These are phyloP conservation scores for Eufriesea mexicana DNA, from an alignment of 1,140 invertebrate species.

Conservation along the genomic window DNA sequence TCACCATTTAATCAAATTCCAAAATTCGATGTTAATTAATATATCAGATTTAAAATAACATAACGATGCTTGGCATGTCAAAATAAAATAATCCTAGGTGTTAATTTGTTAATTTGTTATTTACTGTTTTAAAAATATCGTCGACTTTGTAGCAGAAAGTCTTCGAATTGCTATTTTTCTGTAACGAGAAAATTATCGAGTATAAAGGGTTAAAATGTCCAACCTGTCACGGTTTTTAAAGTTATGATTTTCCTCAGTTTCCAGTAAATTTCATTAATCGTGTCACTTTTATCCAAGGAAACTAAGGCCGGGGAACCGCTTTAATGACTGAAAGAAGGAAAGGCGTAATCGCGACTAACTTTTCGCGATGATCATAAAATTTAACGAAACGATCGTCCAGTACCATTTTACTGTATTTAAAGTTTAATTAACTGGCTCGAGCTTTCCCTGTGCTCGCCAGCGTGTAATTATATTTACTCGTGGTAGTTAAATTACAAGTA, in stretches of 20 bases:
- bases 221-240: background rate
- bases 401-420: background rate
- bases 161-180: too few species aligned
- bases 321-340: background rate
- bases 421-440: conserved; percentile 6
- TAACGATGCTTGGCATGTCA: too few species aligned
- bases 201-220: too few species aligned
- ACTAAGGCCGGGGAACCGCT: background rate
- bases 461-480: conserved; percentile 13
- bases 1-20: too few species aligned
- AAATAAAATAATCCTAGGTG: too few species aligned
- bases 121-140: too few species aligned
- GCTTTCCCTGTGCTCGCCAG: background rate
- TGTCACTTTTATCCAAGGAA: background rate
- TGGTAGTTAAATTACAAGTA: conserved; percentile 12
- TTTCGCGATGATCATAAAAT: background rate
- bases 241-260: background rate
- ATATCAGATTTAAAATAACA: too few species aligned
- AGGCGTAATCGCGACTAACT: background rate
- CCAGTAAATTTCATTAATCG: background rate
- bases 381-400: conserved; percentile 6
- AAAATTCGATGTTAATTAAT: too few species aligned
- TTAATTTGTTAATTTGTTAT: too few species aligned
- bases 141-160: too few species aligned
- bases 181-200: too few species aligned